A percentile compares a stretch with the other conserved stretches of the same genome.
Conservation (phyloP, 2,797 vertebrate genomes). For the Leptatherina wallacei region DNA sequence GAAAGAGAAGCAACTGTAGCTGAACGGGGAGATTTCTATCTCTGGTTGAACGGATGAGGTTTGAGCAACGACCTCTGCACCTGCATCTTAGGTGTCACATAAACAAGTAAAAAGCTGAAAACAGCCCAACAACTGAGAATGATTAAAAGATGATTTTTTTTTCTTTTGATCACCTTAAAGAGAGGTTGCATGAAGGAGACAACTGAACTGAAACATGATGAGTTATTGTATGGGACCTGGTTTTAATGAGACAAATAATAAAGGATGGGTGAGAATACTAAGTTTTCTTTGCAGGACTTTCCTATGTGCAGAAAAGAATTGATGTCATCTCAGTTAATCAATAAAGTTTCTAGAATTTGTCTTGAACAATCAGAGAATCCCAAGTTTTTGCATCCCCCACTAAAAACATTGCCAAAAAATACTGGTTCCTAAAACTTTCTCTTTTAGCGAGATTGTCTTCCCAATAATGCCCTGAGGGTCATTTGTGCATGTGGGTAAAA, state of each 20-base stretch:
- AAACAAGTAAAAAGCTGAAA: slow-evolving; percentile 57
- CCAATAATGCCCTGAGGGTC: no score
- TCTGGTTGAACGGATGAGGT: slow-evolving; percentile 21
- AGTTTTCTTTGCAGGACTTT: slow-evolving; percentile 21
- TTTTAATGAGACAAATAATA: slow-evolving; percentile 53
- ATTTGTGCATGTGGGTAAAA: neutral
- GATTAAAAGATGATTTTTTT: slow-evolving; percentile 27
- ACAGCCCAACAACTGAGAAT: slow-evolving; percentile 16
- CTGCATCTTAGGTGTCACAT: slow-evolving; percentile 53
- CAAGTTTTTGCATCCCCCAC: neutral
- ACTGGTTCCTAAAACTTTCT: neutral
- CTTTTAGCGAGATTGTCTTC: neutral
- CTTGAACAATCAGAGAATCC: neutral
- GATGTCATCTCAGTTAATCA: neutral
- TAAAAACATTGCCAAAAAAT: neutral
- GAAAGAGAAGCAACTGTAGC: slow-evolving; percentile 37
- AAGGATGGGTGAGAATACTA: neutral
- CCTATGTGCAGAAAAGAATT: neutral
- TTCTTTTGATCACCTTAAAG: slow-evolving; percentile 43
- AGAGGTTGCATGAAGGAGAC: slow-evolving; percentile 27
- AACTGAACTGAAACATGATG: slow-evolving; percentile 36
- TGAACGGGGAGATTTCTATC: slow-evolving; percentile 40
- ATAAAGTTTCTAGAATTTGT: neutral
- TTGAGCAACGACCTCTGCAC: slow-evolving; percentile 33
- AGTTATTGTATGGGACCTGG: slow-evolving; percentile 10